Percentiles rank a stretch among this genome's conserved stretches.
These are phyloP conservation scores for Numenius phaeopus DNA, from an alignment of 2,797 vertebrate genomes.

Conservation along the genomic window DNA sequence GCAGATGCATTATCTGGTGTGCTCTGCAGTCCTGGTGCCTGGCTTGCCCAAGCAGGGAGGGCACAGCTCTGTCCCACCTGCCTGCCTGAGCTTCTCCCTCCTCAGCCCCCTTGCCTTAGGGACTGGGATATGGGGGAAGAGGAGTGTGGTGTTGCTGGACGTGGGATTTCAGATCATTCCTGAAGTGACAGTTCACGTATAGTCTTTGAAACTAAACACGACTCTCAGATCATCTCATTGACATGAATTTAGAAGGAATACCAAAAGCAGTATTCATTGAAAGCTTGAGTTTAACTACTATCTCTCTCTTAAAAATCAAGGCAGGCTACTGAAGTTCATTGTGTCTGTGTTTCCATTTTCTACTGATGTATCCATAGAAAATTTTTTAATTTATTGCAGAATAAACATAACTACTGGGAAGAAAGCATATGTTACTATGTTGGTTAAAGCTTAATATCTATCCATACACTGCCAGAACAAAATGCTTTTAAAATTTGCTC, in stretches of 20 bases:
- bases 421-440: background rate
- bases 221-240: background rate
- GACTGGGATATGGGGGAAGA: background rate
- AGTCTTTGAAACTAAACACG: background rate
- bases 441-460: background rate
- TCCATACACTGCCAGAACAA: background rate
- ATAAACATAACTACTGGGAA: background rate
- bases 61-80: background rate
- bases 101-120: background rate
- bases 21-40: background rate
- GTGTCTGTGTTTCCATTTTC: background rate
- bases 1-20: fast-evolving
- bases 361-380: background rate
- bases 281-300: fast-evolving
- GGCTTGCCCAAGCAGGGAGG: background rate
- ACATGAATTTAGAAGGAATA: background rate
- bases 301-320: background rate
- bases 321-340: background rate
- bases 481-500: background rate
- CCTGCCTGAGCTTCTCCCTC: background rate
- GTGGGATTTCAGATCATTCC: background rate
- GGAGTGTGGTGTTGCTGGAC: background rate
- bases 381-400: background rate
- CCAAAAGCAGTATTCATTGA: background rate
- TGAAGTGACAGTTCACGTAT: background rate